Conservation (phyloP, 2,113 vertebrate genomes). For the Chlamydotis undulata region DNA sequence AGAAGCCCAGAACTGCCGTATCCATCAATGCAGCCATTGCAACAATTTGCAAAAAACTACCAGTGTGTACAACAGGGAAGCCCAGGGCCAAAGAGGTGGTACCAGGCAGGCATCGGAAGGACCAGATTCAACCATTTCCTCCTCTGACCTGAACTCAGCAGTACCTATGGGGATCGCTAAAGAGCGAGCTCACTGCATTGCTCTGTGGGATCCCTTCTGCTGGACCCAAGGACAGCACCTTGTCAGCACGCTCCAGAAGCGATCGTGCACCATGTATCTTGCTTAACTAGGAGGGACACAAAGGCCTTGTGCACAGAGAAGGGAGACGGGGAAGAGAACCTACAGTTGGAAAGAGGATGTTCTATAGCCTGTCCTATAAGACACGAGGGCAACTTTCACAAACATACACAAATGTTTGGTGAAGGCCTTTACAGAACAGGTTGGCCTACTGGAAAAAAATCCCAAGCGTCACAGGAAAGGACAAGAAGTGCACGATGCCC, state of each 20-base stretch:
- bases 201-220: not conserved
- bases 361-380: not conserved
- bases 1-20: not conserved
- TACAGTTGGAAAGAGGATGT: not conserved
- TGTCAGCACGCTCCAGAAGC: not conserved
- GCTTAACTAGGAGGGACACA: not conserved
- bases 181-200: not conserved
- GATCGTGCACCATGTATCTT: fast-evolving
- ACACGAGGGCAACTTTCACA: not conserved
- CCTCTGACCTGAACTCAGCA: not conserved
- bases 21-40: not conserved
- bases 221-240: not conserved
- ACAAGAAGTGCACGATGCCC: not conserved
- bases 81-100: not conserved
- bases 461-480: not conserved
- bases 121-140: not conserved
- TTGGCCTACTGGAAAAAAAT: not conserved
- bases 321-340: not conserved
- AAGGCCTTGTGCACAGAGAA: not conserved
- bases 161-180: fast-evolving
- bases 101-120: not conserved
- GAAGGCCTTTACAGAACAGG: not conserved
- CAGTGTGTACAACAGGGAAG: not conserved
- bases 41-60: not conserved
- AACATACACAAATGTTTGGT: not conserved